Evolutionary conservation across 2,888 invertebrate genomes (phyloP).

Genomic region (Phymatocera aterrima): DNA sequence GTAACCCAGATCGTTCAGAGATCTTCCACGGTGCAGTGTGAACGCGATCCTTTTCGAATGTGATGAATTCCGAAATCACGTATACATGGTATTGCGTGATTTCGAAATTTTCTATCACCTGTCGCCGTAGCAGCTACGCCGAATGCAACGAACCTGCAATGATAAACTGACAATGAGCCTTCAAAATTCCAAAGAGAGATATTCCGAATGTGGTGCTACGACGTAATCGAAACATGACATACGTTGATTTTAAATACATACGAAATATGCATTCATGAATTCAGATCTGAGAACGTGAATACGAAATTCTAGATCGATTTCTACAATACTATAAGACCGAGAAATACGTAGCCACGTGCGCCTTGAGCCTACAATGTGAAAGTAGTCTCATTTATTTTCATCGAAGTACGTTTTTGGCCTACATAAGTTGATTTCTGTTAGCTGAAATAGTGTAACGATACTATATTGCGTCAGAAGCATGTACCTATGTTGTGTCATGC

Average conservation of each 20-base stretch:
- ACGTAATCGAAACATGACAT: background rate
- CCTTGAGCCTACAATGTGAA: conserved; percentile 5
- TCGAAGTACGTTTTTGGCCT: background rate
- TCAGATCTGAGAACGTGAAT: background rate
- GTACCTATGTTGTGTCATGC: conserved; percentile 13
- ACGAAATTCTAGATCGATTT: conserved; percentile 24
- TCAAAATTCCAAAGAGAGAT: background rate
- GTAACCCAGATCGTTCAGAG: too few relatives aligned
- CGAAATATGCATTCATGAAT: background rate
- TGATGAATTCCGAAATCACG: too few relatives aligned
- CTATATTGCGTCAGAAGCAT: background rate
- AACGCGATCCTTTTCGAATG: too few relatives aligned
- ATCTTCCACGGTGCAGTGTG: too few relatives aligned
- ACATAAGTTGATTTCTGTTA: background rate
- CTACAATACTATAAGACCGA: background rate
- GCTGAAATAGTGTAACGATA: background rate
- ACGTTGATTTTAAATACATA: background rate
- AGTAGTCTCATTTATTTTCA: conserved; percentile 20
- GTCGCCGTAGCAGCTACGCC: too few relatives aligned
- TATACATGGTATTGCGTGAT: too few relatives aligned
- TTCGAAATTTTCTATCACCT: too few relatives aligned
- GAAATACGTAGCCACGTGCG: background rate
- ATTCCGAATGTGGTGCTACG: background rate
- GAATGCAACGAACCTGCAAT: background rate
- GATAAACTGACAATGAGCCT: background rate